Evolutionary conservation across 2,797 vertebrate species (phyloP), one percentile per base, ranked within the genome.

Genomic region (Enteromius anoplus): DNA sequence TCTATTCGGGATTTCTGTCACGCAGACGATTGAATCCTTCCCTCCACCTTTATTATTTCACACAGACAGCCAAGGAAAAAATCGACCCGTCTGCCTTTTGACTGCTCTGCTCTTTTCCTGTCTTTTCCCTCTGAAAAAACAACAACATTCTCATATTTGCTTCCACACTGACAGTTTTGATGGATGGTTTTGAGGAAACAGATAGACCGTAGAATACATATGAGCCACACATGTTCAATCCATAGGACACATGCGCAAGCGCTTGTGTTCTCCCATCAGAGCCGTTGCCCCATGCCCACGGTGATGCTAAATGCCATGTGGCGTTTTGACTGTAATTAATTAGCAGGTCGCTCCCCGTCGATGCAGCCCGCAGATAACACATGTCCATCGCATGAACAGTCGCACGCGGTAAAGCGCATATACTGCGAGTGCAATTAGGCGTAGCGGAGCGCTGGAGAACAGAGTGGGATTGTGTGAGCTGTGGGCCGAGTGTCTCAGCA

Each of bases 91-190:
- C 83, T 73, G 68, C 37, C 60, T 51, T 82, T 60, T 81, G 53
- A 81, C 69, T 82, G 23, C n/a, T 42, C 58, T 15, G 69, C 21
- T 42, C 73, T 75, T 70, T 79, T 70, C 58, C 26, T 68, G 66
- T 68, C 73, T 71, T 72, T 64, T 58, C 82, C 58, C 72, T 55
- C 40, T 77, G 49, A 73, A 79, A 73, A 86, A 77, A 84, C 81
- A 88, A 70, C 64, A 76, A 58, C 73, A 69, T 79, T 85, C 84
- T 83, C 77, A 47, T 77, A 77, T 86, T 86, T 73, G 40, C 72
- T 83, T 73, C 53, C 72, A 47, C 58, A n/a, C 75, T 85, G 87
- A 87, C 82, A 72, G 62, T 66, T 72, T 85, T 90, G 87, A 90
- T 88, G 82, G 85, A 87, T 88, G 84, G 81, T 79, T 86, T 78